Base-by-base conservation (phyloP, 2,888 invertebrate genomes). In the Ormyrus nitidulus region DNA sequence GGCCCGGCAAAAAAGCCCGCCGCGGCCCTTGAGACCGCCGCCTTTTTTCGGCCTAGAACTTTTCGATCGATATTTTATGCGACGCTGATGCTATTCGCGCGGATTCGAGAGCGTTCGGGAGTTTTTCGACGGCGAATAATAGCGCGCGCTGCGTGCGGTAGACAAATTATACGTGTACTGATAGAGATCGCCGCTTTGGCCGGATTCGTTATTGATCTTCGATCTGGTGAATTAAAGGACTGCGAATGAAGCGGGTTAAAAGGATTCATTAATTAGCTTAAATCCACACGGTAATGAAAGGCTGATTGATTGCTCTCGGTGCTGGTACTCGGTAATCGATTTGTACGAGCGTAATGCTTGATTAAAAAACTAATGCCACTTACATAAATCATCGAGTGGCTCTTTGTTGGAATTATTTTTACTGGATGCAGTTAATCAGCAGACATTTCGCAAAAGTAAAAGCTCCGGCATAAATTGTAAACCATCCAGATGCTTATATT, bases 191-290 rank as follows among this genome's bases (percentile, higher is more conserved):
- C 53, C 59, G 8, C 6, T 34, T n/a, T n/a, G 68, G 6, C 7
- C 46, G 34, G 13, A 71, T 77, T 6, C 34, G 65, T 71, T 70
- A 75, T 72, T 72, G 71, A 68, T 80, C 68, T 46, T 44, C 19
- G 56, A 80, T 62, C 61, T 5, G 48, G 34, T 46, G 13, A 68
- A 62, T 51, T 44, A n/a, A 56, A 76, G 51, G 54, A 72, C 71
- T 59, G 54, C 46, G 54, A 71, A 66, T 54, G 65, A 62, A 49
- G 68, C 10, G 62, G 53, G 68, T 69, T 69, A 65, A 69, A n/a
- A 9, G 19, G 69, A 54, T 62, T 34, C 71, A 62, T 72, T 68
- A 73, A 80, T 80, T 80, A 69, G 77, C 34, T 73, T 69, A 73
- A 80, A 77, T 70, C 69, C 13, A 73, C 53, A 62, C 19, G 19